Evolutionary conservation across 2,113 vertebrate species (phyloP).

Genomic region (Cephalopterus ornatus): DNA sequence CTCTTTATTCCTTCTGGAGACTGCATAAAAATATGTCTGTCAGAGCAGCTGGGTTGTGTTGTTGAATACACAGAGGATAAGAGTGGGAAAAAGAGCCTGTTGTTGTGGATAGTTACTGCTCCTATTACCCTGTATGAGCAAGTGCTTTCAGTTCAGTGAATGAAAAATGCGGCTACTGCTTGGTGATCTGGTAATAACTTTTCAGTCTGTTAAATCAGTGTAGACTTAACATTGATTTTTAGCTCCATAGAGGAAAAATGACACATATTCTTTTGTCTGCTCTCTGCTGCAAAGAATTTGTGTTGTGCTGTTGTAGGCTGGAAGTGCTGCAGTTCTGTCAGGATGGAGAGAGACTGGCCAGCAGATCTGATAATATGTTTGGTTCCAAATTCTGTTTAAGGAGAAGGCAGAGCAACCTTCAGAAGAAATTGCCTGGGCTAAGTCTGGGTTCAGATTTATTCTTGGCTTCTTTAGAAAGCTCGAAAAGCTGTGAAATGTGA

Average conservation of each 20-base stretch:
- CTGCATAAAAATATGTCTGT: background rate
- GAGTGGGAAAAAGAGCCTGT: background rate
- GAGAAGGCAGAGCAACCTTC: background rate
- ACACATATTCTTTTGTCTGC: background rate
- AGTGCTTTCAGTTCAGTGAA: background rate
- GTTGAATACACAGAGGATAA: background rate
- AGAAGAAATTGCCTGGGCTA: background rate
- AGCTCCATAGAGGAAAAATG: background rate
- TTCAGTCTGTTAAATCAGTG: background rate
- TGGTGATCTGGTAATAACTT: background rate
- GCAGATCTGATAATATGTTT: background rate
- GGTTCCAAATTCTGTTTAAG: background rate
- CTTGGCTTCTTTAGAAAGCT: background rate
- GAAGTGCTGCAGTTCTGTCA: background rate
- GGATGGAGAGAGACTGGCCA: background rate
- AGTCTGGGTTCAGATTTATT: background rate
- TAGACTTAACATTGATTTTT: slow-evolving; percentile 4
- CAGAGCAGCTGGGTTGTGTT: background rate
- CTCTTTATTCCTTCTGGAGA: background rate
- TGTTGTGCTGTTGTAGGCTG: background rate
- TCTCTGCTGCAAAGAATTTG: background rate
- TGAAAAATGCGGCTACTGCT: background rate
- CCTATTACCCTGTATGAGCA: background rate
- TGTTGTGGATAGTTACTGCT: background rate
- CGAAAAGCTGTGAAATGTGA: background rate